Base-by-base conservation (phyloP, 53 echinoderm and acorn worm genomes). In the Antedon mediterranea region DNA sequence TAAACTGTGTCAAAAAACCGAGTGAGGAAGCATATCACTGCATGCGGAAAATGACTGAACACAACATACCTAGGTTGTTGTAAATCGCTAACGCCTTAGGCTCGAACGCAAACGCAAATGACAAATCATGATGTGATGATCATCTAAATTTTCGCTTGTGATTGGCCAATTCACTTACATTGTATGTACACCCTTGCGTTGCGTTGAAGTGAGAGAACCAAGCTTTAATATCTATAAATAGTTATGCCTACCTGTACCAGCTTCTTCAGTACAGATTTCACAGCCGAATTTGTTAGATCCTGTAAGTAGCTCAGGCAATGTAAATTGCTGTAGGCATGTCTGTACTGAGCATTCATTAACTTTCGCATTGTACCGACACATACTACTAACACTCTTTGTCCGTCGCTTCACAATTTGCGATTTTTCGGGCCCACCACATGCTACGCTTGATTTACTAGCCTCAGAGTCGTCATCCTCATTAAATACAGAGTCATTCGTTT, bases 301-400 rank as follows among this genome's bases (percentile, higher is more conserved):
- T 14, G 98, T 98, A 33, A 98, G 83, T 72, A 90, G 90, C 73
- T 98, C 98, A 3, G 92, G 98, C 0, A 88, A 86, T 28, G 98
- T 98, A 79, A 98, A 98, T 81, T 98, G 98, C 37, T 89, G 92
- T 42, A 98, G 93, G 71, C 98, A 92, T 0, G 98, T 93, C 81
- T 92, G 82, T 27, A 98, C 90, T 0, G 98, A 98, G 72, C 98
- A 98, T 75, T 98, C 98, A 70, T 90, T 83, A 23, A 84, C 82
- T 76, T 92, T 92, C 43, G 89, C 78, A 72, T 86, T 82, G 79
- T 98, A 98, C 30, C 92, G 81, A 57, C 57, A 23, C 57, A 57
- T 57, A 57, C 57, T 57, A 23, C 57, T 57, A 57, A 57, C 20
- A 23, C 57, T 57, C 57, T 57, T 57, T 57, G 57, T 15, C 57